Percentiles rank a stretch among this genome's conserved stretches.
Conservation (phyloP, 2,113 vertebrate species). For the Calyptommatus sinebrachiatus region DNA sequence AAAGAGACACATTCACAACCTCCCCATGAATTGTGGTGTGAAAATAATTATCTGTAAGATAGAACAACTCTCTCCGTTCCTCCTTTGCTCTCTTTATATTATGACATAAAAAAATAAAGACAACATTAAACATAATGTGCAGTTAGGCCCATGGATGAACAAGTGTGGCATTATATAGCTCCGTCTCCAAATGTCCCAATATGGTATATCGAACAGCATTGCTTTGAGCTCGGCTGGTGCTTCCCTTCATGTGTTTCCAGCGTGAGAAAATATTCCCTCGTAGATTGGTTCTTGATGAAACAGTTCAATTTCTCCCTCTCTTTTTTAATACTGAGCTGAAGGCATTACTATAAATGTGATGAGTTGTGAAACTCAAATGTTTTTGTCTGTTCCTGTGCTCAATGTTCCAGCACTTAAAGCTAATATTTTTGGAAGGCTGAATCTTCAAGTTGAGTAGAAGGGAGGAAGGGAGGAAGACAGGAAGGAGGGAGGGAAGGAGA, state of each 20-base stretch:
- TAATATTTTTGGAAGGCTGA: conserved; percentile 33
- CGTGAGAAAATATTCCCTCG: conserved; percentile 17
- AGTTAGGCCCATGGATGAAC: background rate
- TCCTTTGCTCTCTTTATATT: no score
- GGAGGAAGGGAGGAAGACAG: no score
- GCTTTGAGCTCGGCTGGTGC: rapidly evolving
- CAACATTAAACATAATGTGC: no score
- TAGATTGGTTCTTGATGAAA: conserved; percentile 5
- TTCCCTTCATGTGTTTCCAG: background rate
- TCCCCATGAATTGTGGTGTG: no score
- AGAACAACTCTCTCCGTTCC: no score
- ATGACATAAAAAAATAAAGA: no score
- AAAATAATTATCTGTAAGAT: no score
- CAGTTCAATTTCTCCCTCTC: background rate
- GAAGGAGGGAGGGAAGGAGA: no score
- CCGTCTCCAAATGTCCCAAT: background rate
- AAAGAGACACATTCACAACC: no score
- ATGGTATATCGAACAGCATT: background rate
- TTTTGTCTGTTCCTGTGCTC: conserved; percentile 41
- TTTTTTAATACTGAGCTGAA: conserved; percentile 26
- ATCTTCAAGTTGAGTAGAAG: conserved; percentile 46
- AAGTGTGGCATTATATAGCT: background rate
- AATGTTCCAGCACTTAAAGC: conserved; percentile 40
- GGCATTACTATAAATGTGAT: conserved; percentile 19
- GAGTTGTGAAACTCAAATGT: conserved; percentile 32